Conservation (phyloP, 2,797 vertebrate species). For the Cygnus olor region DNA sequence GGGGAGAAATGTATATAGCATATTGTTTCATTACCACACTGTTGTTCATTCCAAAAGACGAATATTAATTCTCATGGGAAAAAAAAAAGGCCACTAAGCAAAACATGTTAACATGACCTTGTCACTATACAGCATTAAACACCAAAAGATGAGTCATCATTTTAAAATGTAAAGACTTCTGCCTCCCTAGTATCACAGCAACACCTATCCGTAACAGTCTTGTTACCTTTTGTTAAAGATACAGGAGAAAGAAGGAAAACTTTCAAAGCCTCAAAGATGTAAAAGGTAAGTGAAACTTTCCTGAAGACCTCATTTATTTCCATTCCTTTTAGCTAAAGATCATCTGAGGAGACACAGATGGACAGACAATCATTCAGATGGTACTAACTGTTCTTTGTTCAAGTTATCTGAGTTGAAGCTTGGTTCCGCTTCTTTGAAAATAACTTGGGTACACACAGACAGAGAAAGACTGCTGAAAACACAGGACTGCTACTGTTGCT, state of each 20-base stretch:
- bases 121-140: background rate
- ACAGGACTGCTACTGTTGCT: background rate
- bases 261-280: background rate
- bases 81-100: background rate
- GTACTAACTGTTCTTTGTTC: background rate
- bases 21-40: background rate
- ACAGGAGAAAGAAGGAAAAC: rapidly evolving
- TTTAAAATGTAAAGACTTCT: background rate
- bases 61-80: background rate
- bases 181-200: background rate
- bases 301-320: background rate
- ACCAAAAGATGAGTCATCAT: background rate
- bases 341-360: background rate
- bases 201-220: background rate
- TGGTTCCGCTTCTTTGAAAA: background rate
- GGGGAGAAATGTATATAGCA: background rate
- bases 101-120: background rate
- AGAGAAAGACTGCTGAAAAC: background rate
- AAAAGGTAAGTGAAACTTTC: background rate
- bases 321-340: background rate
- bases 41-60: background rate
- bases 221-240: background rate
- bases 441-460: background rate
- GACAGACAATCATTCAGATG: background rate
- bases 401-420: background rate